phyloP scores from a whole-genome alignment of 2,113 vertebrate genomes.

The Ellobius talpinus region DNA sequence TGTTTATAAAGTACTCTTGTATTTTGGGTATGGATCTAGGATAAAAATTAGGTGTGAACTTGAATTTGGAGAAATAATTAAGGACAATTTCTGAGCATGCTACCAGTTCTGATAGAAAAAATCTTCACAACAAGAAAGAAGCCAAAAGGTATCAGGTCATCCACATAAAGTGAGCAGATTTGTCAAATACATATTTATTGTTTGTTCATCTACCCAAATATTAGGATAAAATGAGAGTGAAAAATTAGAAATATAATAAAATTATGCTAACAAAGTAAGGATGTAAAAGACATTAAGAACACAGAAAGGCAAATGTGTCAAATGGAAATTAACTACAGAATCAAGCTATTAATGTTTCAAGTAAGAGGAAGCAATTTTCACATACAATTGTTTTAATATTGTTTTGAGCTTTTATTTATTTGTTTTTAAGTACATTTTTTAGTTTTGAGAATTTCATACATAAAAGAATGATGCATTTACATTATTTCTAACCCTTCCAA shows the following conservation, averaged over 20 bases:
- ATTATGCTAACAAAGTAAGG: background rate
- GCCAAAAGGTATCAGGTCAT: background rate
- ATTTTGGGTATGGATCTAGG: background rate
- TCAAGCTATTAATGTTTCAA: background rate
- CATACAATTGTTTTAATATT: background rate
- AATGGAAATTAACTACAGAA: background rate
- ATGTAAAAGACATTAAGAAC: background rate
- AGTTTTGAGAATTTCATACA: background rate
- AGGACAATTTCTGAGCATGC: background rate
- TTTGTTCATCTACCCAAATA: background rate
- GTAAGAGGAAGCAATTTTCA: background rate
- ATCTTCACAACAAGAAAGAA: background rate
- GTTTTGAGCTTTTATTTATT: background rate
- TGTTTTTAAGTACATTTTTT: too few species aligned
- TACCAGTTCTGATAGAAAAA: background rate
- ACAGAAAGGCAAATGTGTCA: background rate
- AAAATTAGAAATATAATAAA: background rate
- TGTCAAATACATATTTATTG: background rate
- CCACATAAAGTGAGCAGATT: background rate
- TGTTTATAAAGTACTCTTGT: background rate
- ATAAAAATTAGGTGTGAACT: background rate
- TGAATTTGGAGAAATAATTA: background rate
- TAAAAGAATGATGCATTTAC: background rate
- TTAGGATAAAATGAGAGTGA: background rate
- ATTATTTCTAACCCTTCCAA: background rate